A percentile compares a stretch with the other conserved stretches of the same genome.
Evolutionary conservation across 2,797 vertebrate genomes (phyloP).

Genomic region (Enoplosus armatus): DNA sequence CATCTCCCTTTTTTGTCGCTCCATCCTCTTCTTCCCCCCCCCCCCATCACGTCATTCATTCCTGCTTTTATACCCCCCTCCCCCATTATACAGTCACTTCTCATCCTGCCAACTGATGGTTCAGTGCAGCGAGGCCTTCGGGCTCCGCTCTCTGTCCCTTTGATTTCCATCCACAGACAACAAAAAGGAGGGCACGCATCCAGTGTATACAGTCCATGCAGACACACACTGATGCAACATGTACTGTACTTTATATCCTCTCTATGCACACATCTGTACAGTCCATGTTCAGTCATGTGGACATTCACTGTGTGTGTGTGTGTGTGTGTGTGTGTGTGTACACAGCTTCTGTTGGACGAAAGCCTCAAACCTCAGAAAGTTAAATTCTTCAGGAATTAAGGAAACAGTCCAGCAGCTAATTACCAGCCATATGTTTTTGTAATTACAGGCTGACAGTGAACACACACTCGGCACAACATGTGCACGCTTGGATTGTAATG

Average conservation of each 20-base stretch:
- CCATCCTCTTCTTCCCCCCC: constrained; percentile 20
- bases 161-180: constrained; percentile 69
- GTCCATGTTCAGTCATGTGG: constrained; percentile 20
- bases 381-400: constrained; percentile 20
- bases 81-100: constrained; percentile 50
- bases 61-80: background rate
- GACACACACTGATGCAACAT: constrained; percentile 9
- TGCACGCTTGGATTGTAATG: background rate
- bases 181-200: constrained; percentile 59
- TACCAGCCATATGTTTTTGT: constrained; percentile 37
- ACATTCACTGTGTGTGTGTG: constrained; percentile 1
- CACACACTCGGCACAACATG: background rate
- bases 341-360: constrained; percentile 9
- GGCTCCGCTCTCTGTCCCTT: constrained; percentile 62
- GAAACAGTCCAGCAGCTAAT: constrained; percentile 27
- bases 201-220: constrained; percentile 36
- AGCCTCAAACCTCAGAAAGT: constrained; percentile 25
- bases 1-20: background rate
- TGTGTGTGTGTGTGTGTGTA: background rate
- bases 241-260: background rate
- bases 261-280: constrained; percentile 5
- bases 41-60: constrained; percentile 40
- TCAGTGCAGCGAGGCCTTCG: constrained; percentile 69
- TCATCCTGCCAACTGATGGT: constrained; percentile 77
- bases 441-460: constrained; percentile 7